Evolutionary conservation across 2,888 invertebrate genomes (phyloP), one percentile per base, ranked within the genome.

Genomic region (Chalcis sispes): DNA sequence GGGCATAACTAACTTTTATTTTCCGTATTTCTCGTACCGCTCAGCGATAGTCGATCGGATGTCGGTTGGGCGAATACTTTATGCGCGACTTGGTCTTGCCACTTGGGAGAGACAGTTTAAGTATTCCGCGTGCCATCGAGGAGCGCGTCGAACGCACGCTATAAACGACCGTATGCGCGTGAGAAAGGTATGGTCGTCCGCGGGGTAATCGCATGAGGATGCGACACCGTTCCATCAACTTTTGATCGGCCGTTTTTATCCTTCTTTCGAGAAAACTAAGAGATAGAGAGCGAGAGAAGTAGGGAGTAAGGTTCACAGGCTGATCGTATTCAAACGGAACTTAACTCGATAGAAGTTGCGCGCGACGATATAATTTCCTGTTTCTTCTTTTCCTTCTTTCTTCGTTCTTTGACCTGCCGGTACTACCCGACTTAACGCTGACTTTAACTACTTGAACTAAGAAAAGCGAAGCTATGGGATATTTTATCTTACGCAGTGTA

Each of bases 281-380:
- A n/a, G n/a, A n/a, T n/a, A n/a, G n/a, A n/a, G n/a, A n/a, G n/a
- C n/a, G n/a, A n/a, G n/a, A n/a, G n/a, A n/a, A n/a, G n/a, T n/a
- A n/a, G n/a, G n/a, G n/a, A n/a, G n/a, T n/a, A n/a, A n/a, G n/a
- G n/a, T n/a, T n/a, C 72, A 75, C n/a, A n/a, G 13, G 15, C 15
- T 48, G 58, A 75, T 85, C 84, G 84, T 87, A 88, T 88, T 88
- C 88, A 88, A 88, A 88, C 86, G 86, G 80, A 83, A 84, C 46
- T 84, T 87, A 87, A 87, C 87, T 88, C 87, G 87, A 88, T 87
- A 86, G 85, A 87, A 87, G 83, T 85, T 72, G 25, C 8, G 56
- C 15, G n/a, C 1, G 36, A 20, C 13, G 32, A 18, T n/a, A n/a
- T n/a, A n/a, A n/a, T n/a, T n/a, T 32, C 32, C 48, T 29, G 10